Evolutionary conservation across 2,113 vertebrate genomes (phyloP).

Genomic region (Periophthalmus modestus): DNA sequence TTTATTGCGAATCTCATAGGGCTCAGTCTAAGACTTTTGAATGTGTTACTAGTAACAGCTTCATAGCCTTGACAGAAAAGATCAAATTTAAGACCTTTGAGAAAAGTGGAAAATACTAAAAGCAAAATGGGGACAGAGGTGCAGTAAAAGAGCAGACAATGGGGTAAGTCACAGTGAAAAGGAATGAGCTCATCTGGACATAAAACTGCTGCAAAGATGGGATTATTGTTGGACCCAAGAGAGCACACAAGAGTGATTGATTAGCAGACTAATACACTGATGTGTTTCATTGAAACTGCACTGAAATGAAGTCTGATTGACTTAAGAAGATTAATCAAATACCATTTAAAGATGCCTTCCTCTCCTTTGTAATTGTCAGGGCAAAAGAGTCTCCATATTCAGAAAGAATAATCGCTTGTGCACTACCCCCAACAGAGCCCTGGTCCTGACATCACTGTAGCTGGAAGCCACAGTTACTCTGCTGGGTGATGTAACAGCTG

Average conservation of each 20-base stretch:
- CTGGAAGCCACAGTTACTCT: constrained; percentile 24
- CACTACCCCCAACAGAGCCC: constrained; percentile 9
- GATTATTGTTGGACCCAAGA: constrained; percentile 23
- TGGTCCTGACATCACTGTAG: constrained; percentile 33
- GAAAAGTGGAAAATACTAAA: neutral
- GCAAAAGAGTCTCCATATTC: neutral
- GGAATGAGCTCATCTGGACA: constrained; percentile 36
- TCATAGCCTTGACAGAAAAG: neutral
- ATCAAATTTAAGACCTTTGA: neutral
- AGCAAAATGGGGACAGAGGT: neutral
- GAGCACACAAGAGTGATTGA: constrained; percentile 27
- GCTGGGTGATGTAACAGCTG: constrained; percentile 48
- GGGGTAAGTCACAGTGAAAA: constrained; percentile 7
- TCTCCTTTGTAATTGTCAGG: neutral
- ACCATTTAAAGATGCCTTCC: constrained; percentile 1
- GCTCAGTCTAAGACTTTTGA: neutral
- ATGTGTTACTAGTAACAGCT: neutral
- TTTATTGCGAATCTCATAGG: neutral
- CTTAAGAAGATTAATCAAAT: neutral
- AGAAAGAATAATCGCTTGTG: neutral
- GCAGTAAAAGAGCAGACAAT: constrained; percentile 11
- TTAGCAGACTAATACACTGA: constrained; percentile 12
- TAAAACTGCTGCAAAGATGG: constrained; percentile 16
- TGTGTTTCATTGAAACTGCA: neutral
- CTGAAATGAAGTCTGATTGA: neutral